Evolutionary conservation across 2,797 vertebrate genomes (phyloP), one percentile per base, ranked within the genome.

Genomic region (Agapornis canus): DNA sequence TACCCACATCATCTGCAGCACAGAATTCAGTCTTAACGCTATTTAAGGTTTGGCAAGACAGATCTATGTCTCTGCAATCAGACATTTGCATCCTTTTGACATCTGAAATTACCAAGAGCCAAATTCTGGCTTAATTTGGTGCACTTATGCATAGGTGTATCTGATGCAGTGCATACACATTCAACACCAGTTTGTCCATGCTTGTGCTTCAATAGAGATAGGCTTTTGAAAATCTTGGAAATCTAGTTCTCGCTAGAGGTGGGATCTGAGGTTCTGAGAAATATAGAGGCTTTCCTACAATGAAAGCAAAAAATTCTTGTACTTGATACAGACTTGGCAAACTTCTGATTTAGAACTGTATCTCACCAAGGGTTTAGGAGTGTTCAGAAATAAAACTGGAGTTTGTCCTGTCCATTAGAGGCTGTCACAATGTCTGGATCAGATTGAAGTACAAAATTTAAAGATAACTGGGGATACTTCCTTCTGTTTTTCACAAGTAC

Each of bases 1-100:
- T 92, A 85, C 51, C 89, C 87, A 42, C 84, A 94, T 61, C 79
- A 89, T 87, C 78, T 90, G 89, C 83, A 90, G 48, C 60, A 80
- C 6, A 7, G 63, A 66, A 70, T 56, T 80, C 61, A 84, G 43
- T 64, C 63, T 64, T 82, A 49, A 35, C 6, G 52, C 51, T 49
- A 16, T 48, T 78, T 52, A 31, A 69, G 37, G 19, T 73, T 84
- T 92, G 78, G 47, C 90, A 84, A 63, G 77, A 70, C 10, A 73
- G 45, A 52, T 32, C 5, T 0, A 15, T 42, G 63, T 18, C 54
- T 75, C 60, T 83, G 82, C 59, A 92, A 37, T 19, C 32, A 77
- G 60, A 25, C 92, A 73, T 70, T 3, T 29, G 29, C n/a, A 85
- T 29, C 73, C 81, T 66, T 48, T 32, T 35, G 78, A 32, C 40